phyloP scores from a whole-genome alignment of 2,113 vertebrate species.

The Nibea coibor region DNA sequence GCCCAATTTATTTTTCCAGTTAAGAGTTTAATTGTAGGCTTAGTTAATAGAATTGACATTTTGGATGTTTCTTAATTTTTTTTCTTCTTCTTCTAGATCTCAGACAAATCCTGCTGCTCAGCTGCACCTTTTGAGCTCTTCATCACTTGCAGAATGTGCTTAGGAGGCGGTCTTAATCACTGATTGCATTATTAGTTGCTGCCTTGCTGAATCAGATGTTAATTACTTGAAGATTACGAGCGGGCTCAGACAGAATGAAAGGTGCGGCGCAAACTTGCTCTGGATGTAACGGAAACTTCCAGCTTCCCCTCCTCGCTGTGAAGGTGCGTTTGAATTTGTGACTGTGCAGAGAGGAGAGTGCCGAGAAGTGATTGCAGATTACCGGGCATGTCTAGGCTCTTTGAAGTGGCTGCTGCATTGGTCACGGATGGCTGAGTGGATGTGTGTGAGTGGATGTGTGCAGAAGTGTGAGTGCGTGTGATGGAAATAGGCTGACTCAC shows the following conservation, averaged over 20 bases:
- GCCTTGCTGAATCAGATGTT: slow-evolving; percentile 64
- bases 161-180: slow-evolving; percentile 44
- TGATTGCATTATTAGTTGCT: slow-evolving; percentile 70
- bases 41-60: slow-evolving; percentile 59
- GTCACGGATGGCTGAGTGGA: slow-evolving; percentile 60
- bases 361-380: slow-evolving; percentile 42
- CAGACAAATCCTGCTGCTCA: slow-evolving; percentile 42
- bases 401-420: slow-evolving; percentile 69
- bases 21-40: slow-evolving; percentile 48
- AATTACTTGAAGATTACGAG: slow-evolving; percentile 70
- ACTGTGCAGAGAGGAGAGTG: slow-evolving; percentile 5
- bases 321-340: slow-evolving; percentile 24
- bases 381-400: slow-evolving; percentile 49
- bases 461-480: background rate
- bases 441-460: background rate
- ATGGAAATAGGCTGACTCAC: slow-evolving; percentile 28
- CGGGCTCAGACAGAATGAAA: slow-evolving; percentile 45
- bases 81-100: slow-evolving; percentile 7
- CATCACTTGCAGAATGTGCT: slow-evolving; percentile 33
- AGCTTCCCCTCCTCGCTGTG: background rate
- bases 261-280: slow-evolving; percentile 2
- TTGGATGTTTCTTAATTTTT: slow-evolving; percentile 17
- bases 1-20: slow-evolving; percentile 45
- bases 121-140: slow-evolving; percentile 39
- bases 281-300: slow-evolving; percentile 13